These are phyloP conservation scores for Ecliptopera silaceata DNA, from an alignment of 2,888 invertebrate genomes.

Conservation along the genomic window DNA sequence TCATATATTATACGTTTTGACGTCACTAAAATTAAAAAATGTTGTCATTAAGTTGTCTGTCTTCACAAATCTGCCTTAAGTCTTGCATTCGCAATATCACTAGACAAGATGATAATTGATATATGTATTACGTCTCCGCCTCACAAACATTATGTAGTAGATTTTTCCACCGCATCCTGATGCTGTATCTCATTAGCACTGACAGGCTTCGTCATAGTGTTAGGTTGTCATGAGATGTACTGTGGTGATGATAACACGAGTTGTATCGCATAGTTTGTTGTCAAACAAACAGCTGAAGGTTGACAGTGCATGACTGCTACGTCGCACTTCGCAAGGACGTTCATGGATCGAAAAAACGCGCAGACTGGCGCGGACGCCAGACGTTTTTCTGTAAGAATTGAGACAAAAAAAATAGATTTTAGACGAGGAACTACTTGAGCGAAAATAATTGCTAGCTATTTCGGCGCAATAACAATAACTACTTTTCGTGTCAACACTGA, in stretches of 20 bases:
- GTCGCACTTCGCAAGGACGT: slow-evolving; percentile 67
- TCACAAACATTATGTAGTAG: slow-evolving; percentile 19
- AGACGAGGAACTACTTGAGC: slow-evolving; percentile 43
- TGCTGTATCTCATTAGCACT: slow-evolving; percentile 28
- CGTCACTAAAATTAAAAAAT: neutral
- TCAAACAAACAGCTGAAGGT: slow-evolving; percentile 65
- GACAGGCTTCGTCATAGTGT: slow-evolving; percentile 30
- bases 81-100: neutral
- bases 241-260: slow-evolving; percentile 44
- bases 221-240: slow-evolving; percentile 30
- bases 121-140: slow-evolving; percentile 7
- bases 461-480: slow-evolving; percentile 43
- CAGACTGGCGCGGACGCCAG: slow-evolving; percentile 42
- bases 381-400: slow-evolving; percentile 46
- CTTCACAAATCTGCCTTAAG: neutral
- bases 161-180: slow-evolving; percentile 30
- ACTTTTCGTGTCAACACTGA: slow-evolving; percentile 29
- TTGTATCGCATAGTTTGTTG: slow-evolving; percentile 62
- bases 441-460: slow-evolving; percentile 42
- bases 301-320: slow-evolving; percentile 59
- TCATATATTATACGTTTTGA: too few species aligned
- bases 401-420: slow-evolving; percentile 42
- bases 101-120: slow-evolving; percentile 7
- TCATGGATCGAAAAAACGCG: slow-evolving; percentile 52
- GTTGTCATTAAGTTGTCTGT: slow-evolving; percentile 15